These are phyloP conservation scores for Melopsittacus undulatus DNA, from an alignment of 2,797 vertebrate species.

Conservation along the genomic window DNA sequence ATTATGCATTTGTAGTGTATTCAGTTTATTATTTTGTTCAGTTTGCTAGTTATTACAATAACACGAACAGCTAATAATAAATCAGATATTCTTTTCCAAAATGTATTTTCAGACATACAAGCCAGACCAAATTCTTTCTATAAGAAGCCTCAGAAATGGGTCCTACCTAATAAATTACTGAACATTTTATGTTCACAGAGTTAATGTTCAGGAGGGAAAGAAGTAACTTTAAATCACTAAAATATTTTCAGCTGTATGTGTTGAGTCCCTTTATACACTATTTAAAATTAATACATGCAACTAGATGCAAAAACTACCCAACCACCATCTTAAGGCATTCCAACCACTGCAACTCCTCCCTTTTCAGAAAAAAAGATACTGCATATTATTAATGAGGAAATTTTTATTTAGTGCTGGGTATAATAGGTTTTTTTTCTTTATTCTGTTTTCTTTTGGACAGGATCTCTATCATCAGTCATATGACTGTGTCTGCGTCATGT, in stretches of 20 bases:
- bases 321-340: not conserved
- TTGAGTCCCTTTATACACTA: not conserved
- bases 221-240: not conserved
- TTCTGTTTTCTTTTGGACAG: constrained; percentile 73
- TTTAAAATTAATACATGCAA: not conserved
- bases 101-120: not conserved
- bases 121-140: not conserved
- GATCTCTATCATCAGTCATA: constrained; percentile 97
- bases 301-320: not conserved
- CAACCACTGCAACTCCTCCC: not conserved
- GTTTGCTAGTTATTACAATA: not conserved
- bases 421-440: constrained; percentile 52
- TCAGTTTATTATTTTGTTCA: not conserved
- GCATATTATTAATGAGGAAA: not conserved
- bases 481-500: constrained; percentile 97
- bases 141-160: not conserved
- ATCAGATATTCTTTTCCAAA: not conserved
- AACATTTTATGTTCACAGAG: not conserved
- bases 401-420: not conserved
- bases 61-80: not conserved
- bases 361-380: not conserved
- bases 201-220: not conserved
- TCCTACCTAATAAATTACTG: not conserved
- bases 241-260: not conserved
- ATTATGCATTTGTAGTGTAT: not conserved